Percentiles rank a stretch among this genome's conserved stretches.
Evolutionary conservation across 2,113 vertebrate species (phyloP).

Genomic region (Mandrillus leucophaeus): DNA sequence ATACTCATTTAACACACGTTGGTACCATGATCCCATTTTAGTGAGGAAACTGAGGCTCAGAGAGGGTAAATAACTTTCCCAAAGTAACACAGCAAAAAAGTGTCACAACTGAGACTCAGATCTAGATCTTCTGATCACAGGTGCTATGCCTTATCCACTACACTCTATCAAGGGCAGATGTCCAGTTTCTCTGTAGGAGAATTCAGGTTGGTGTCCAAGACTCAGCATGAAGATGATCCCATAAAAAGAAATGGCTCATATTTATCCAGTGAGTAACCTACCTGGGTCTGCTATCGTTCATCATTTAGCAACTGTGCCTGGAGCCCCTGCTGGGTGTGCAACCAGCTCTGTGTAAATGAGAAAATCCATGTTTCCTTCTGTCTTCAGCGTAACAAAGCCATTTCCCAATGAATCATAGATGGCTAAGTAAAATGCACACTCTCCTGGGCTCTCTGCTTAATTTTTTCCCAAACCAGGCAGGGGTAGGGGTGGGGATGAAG

Average conservation of each 20-base stretch:
- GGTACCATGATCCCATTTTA: background rate
- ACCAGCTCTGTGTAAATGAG: background rate
- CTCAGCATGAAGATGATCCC: background rate
- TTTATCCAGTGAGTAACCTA: background rate
- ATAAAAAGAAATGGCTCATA: background rate
- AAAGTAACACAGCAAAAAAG: slow-evolving; percentile 33
- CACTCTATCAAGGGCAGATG: background rate
- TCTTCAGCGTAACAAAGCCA: slow-evolving; percentile 23
- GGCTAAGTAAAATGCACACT: background rate
- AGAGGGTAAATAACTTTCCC: background rate
- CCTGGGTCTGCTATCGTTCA: background rate
- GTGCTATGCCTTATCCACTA: background rate
- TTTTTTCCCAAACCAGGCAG: background rate
- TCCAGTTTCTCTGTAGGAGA: slow-evolving; percentile 19
- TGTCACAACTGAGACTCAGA: background rate
- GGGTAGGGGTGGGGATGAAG: background rate
- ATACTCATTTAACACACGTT: background rate
- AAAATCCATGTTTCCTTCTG: background rate
- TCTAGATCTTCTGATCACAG: background rate
- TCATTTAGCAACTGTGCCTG: background rate
- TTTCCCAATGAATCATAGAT: slow-evolving; percentile 10
- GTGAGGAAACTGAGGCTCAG: slow-evolving; percentile 15
- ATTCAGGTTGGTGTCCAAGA: background rate
- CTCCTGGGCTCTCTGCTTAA: background rate
- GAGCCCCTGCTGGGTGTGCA: background rate